Conservation (phyloP, 1,140 invertebrate species). For the Schlechtendalia chinensis region DNA sequence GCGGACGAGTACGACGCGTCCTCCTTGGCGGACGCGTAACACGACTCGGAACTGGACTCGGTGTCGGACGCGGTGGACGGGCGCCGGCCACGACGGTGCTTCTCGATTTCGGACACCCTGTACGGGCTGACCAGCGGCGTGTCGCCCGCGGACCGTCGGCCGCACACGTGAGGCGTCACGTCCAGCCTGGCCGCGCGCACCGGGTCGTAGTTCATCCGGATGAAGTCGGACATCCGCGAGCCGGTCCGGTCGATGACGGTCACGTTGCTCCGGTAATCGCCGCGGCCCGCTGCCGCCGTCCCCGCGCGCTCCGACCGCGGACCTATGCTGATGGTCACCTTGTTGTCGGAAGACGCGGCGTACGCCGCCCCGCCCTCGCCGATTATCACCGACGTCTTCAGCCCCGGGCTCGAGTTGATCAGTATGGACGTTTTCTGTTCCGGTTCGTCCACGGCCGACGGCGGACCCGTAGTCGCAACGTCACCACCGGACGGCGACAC, state of each 20-base stretch:
- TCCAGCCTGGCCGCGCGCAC: constrained; percentile 70
- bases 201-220: constrained; percentile 58
- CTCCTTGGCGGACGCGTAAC: constrained; percentile 33
- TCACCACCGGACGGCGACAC: constrained; percentile 9
- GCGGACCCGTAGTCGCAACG: too few relatives aligned
- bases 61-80: constrained; percentile 3
- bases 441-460: not conserved
- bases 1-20: constrained; percentile 42
- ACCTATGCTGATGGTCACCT: constrained; percentile 42
- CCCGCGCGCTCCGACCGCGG: not conserved
- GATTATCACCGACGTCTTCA: constrained; percentile 35
- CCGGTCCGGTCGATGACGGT: not conserved
- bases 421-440: constrained; percentile 41
- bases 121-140: constrained; percentile 6
- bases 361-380: constrained; percentile 32
- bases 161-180: constrained; percentile 70
- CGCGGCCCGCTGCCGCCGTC: not conserved
- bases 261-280: constrained; percentile 32
- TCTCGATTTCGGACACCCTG: constrained; percentile 30
- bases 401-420: constrained; percentile 19
- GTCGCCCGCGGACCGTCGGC: constrained; percentile 54
- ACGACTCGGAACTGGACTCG: constrained; percentile 33
- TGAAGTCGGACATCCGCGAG: constrained; percentile 33
- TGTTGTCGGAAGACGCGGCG: constrained; percentile 23
- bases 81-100: not conserved